Base-by-base conservation (phyloP, 1,140 invertebrate species). In the Papilio machaon region DNA sequence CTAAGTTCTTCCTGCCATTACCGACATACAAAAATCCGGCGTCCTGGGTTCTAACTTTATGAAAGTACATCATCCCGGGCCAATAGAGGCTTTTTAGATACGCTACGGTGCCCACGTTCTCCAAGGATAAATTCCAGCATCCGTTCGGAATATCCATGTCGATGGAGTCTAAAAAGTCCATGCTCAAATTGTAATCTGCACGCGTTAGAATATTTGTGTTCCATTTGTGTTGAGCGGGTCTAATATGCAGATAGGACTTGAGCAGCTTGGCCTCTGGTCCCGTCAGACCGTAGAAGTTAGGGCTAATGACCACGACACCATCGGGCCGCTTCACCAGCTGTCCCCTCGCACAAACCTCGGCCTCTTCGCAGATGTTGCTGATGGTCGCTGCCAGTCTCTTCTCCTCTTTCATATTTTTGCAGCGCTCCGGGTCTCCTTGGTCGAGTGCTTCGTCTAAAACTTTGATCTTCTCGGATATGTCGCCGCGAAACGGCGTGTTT, bases 101-200 rank as follows among this genome's bases (percentile, higher is more conserved):
- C 0, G 95, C 95, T 11, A 96, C 87, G 83, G 92, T 95, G 43
- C 96, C 95, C 23, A 94, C 95, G 19, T 95, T 91, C 13, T 96
- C 94, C 46, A 97, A 83, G 67, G 97, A 96, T 17, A 96, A 80
- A 81, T 91, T 95, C 96, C 97, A 97, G 83, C 96, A 96, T 4
- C 95, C 96, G 85, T 93, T 92, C 0, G 97, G 97, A 19, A 96
- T 94, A 85, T 97, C 96, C 82, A 94, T 91, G 81, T 97, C 96
- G 17, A 97, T 95, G 1, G 96, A 96, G 87, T 97, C 97, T 49
- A 98, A 90, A 88, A 98, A 98, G 91, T 98, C 97, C 79, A 97
- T 94, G 7, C 97, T 95, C 83, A 97, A 97, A 92, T 97, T 97
- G 82, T 97, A 98, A 91, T 98, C 97, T 64, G 94, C 92, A 81